Evolutionary conservation across 2,797 vertebrate species (phyloP).

Genomic region (Rhinophrynus dorsalis): DNA sequence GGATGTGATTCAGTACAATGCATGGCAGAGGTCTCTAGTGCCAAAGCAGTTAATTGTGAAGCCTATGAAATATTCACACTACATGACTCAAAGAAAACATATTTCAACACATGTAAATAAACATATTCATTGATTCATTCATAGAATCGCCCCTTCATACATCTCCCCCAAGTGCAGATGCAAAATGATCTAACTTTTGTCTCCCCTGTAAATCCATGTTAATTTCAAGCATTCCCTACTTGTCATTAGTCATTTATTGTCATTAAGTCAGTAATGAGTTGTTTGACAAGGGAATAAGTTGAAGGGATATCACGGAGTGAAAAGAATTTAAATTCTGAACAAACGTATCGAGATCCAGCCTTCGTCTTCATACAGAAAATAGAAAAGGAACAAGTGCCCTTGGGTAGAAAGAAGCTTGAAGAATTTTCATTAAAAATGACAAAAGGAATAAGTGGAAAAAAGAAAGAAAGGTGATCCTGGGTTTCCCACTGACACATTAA

Average conservation of each 20-base stretch:
- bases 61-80: too few relatives aligned
- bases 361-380: not conserved
- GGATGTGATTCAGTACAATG: too few relatives aligned
- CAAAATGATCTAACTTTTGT: not conserved
- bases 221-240: not conserved
- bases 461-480: slow-evolving; percentile 9
- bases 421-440: not conserved
- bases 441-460: not conserved
- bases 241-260: not conserved
- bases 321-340: not conserved
- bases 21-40: too few relatives aligned
- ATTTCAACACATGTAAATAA: too few relatives aligned
- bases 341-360: not conserved
- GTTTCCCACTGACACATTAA: not conserved
- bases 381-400: slow-evolving; percentile 4
- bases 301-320: not conserved
- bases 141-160: too few relatives aligned
- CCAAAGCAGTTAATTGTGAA: too few relatives aligned
- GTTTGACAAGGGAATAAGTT: not conserved
- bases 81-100: too few relatives aligned
- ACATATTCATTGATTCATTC: too few relatives aligned
- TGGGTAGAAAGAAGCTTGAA: not conserved
- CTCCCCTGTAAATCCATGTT: not conserved
- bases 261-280: not conserved
- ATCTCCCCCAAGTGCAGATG: not conserved